These are phyloP conservation scores for Lepus townsendii DNA, from an alignment of 2,797 vertebrate genomes.

Conservation along the genomic window DNA sequence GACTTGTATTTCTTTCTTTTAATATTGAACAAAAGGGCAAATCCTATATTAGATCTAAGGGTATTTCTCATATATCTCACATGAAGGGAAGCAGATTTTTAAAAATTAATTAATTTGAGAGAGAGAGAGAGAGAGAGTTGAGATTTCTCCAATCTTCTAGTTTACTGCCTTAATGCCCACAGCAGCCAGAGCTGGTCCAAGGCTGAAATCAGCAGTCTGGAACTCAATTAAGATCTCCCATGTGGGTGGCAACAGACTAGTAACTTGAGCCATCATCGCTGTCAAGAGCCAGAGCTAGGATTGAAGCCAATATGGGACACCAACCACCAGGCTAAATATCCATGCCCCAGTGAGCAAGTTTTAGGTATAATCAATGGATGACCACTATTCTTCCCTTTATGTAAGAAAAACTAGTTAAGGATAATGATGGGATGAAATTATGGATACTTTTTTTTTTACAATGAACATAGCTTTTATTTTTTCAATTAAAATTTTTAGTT, in stretches of 20 bases:
- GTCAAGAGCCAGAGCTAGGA: no score
- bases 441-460: neutral
- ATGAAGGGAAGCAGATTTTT: neutral
- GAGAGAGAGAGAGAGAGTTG: no score
- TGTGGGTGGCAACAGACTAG: no score
- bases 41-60: neutral
- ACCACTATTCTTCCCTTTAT: conserved; percentile 5
- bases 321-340: no score
- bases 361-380: neutral
- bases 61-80: neutral
- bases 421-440: neutral
- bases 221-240: no score
- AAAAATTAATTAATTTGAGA: no score
- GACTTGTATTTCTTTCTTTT: conserved; percentile 18
- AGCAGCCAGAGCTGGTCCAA: no score
- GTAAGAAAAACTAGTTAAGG: conserved; percentile 24
- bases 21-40: neutral
- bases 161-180: no score
- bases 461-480: conserved; percentile 40
- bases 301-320: no score
- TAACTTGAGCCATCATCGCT: no score
- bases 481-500: neutral
- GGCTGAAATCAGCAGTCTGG: no score
- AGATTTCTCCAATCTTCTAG: no score
- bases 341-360: conserved; percentile 18